Percentiles rank a stretch among this genome's conserved stretches.
Conservation (phyloP, 2,113 vertebrate genomes). For the Callocephalon fimbriatum region DNA sequence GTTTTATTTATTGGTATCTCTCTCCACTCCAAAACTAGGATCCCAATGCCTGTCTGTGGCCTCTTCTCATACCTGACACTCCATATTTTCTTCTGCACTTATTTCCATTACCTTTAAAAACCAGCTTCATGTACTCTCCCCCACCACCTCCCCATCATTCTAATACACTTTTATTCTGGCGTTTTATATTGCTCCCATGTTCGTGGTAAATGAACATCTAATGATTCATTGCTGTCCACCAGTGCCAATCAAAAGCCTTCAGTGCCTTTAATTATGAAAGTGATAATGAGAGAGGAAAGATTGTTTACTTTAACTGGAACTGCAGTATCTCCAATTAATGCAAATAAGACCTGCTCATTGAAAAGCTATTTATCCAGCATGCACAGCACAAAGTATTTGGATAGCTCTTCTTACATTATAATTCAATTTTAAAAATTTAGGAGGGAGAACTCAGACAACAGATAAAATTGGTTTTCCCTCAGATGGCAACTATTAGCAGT, state of each 20-base stretch:
- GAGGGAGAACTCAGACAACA: neutral
- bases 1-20: neutral
- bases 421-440: slow-evolving; percentile 51
- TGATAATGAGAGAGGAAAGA: slow-evolving; percentile 20
- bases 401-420: slow-evolving; percentile 3
- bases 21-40: neutral
- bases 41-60: neutral
- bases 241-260: neutral
- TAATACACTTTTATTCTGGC: neutral
- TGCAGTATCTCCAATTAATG: slow-evolving; percentile 19
- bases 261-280: slow-evolving; percentile 49
- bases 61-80: neutral
- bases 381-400: neutral
- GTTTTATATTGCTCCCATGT: neutral
- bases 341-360: neutral
- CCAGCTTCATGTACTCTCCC: neutral
- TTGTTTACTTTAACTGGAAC: slow-evolving; percentile 41
- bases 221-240: neutral
- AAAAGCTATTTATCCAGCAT: neutral
- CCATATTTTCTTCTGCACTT: neutral
- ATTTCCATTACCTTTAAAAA: neutral
- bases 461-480: neutral
- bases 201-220: neutral
- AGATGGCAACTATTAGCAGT: neutral
- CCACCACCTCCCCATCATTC: neutral